These are phyloP conservation scores for Podabrus alpinus DNA, from an alignment of 2,888 invertebrate genomes.

Conservation along the genomic window DNA sequence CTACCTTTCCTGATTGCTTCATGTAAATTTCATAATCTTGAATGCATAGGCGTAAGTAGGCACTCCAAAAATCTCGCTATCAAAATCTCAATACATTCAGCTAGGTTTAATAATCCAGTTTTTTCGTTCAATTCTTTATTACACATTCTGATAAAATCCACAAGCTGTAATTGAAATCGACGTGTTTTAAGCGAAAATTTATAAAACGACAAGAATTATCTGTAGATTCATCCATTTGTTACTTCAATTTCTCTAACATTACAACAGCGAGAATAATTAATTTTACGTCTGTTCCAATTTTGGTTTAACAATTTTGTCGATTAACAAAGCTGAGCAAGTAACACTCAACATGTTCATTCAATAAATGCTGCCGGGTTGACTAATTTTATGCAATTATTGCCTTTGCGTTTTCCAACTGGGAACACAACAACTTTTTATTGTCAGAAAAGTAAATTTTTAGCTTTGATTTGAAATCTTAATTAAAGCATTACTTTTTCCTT, in stretches of 20 bases:
- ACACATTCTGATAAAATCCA: neutral
- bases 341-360: constrained; percentile 16
- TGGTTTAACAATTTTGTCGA: constrained; percentile 12
- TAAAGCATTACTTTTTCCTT: neutral
- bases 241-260: constrained; percentile 15
- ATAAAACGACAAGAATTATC: constrained; percentile 13
- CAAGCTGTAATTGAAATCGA: neutral
- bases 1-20: neutral
- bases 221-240: constrained; percentile 12
- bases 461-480: neutral
- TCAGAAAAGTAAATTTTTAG: neutral
- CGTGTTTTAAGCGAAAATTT: constrained; percentile 15
- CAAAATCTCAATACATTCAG: neutral
- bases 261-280: constrained; percentile 12
- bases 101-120: neutral
- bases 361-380: constrained; percentile 18
- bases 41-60: neutral
- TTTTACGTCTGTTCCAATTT: constrained; percentile 16
- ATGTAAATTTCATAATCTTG: neutral
- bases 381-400: constrained; percentile 17
- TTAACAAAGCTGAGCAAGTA: constrained; percentile 14
- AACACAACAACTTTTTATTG: constrained; percentile 5
- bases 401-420: constrained; percentile 1
- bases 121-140: neutral
- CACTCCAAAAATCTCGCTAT: neutral